Conservation (phyloP, 2,797 vertebrate genomes). For the Sebastes alutus region DNA sequence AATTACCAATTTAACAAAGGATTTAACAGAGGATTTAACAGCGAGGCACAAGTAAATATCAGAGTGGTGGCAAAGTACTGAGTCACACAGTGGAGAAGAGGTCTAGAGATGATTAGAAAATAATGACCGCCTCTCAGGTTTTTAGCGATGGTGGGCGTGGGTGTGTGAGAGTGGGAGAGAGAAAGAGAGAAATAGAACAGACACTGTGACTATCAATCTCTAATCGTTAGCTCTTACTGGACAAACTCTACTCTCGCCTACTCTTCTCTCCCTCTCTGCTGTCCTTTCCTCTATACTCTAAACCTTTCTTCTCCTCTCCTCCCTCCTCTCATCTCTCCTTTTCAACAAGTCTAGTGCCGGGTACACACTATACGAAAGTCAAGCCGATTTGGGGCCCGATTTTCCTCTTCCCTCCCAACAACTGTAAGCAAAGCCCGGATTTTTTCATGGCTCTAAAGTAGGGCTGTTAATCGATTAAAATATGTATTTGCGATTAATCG, state of each 20-base stretch:
- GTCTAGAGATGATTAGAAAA: constrained; percentile 26
- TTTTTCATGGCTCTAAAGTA: too few species aligned
- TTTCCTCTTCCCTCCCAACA: too few species aligned
- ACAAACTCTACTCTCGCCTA: background rate
- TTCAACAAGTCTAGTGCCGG: background rate
- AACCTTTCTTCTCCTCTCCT: too few species aligned
- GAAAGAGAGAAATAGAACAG: background rate
- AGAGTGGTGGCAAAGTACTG: constrained; percentile 18
- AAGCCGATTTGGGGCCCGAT: too few species aligned
- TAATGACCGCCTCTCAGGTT: constrained; percentile 23
- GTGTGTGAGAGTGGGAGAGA: background rate
- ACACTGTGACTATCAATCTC: constrained; percentile 15
- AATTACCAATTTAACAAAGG: constrained; percentile 44
- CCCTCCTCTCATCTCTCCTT: background rate
- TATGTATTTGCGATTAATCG: too few species aligned
- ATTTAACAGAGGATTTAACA: constrained; percentile 31
- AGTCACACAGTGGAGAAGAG: constrained; percentile 14
- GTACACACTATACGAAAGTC: too few species aligned
- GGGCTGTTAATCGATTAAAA: too few species aligned
- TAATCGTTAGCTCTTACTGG: constrained; percentile 12
- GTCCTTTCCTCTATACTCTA: background rate
- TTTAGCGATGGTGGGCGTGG: background rate
- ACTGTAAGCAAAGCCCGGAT: too few species aligned
- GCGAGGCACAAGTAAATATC: constrained; percentile 10
- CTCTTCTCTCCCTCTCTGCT: background rate